These are phyloP conservation scores for Linnaemya tessellans DNA, from an alignment of 2,888 invertebrate species.

Conservation along the genomic window DNA sequence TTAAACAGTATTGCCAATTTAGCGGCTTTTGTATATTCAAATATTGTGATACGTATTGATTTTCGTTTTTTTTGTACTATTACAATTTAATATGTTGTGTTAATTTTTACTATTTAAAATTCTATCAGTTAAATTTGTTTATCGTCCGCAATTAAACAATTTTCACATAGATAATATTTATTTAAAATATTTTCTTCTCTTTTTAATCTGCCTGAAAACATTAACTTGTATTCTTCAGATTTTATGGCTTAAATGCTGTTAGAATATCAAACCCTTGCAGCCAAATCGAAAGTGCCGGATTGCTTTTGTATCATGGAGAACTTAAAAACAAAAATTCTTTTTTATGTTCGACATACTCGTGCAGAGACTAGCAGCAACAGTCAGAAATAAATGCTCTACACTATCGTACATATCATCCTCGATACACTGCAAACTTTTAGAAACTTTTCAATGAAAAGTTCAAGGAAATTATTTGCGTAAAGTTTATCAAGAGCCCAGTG, in stretches of 20 bases:
- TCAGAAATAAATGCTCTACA: slow-evolving; percentile 6
- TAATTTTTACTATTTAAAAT: too few species aligned
- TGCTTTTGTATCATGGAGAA: slow-evolving; percentile 51
- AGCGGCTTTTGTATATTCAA: too few species aligned
- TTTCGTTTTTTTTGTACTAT: too few species aligned
- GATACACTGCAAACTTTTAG: neutral
- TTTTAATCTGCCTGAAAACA: slow-evolving; percentile 30
- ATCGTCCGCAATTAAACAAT: slow-evolving; percentile 10
- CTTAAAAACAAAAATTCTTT: slow-evolving; percentile 49
- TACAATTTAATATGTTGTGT: too few species aligned
- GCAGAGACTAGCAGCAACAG: neutral
- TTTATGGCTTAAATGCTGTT: neutral
- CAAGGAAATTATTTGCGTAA: neutral
- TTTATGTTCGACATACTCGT: slow-evolving; percentile 31
- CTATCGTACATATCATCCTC: neutral
- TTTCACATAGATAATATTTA: neutral
- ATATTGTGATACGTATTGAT: too few species aligned
- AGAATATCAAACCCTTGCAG: slow-evolving; percentile 23
- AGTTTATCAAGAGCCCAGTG: neutral
- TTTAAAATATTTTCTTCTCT: neutral
- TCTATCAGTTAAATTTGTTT: neutral
- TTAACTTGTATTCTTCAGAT: neutral
- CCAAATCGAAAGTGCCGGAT: slow-evolving; percentile 44
- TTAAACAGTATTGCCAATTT: too few species aligned
- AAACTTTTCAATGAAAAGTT: neutral